Percentiles rank a stretch among this genome's conserved stretches.
phyloP scores from a whole-genome alignment of 2,888 invertebrate genomes.

The Lissocephala sabroskyi region DNA sequence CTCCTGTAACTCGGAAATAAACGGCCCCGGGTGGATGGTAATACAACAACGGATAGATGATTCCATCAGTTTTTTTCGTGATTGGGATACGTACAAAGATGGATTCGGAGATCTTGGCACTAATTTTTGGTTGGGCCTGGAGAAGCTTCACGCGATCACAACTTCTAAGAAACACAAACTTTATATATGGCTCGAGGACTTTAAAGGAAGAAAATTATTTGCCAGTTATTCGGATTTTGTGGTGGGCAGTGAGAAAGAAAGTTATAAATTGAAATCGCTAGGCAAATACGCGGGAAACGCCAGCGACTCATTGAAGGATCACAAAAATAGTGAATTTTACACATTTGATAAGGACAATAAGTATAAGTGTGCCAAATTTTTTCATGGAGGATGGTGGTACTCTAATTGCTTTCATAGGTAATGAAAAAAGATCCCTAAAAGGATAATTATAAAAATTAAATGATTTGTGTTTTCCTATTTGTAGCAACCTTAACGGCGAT shows the following conservation, averaged over 20 bases:
- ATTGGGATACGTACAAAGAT: constrained; percentile 78
- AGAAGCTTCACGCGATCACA: constrained; percentile 76
- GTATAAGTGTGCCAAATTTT: no score
- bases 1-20: constrained; percentile 69
- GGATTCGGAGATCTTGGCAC: constrained; percentile 81
- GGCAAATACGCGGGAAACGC: constrained; percentile 78
- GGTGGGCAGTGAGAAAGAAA: constrained; percentile 77
- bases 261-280: constrained; percentile 77
- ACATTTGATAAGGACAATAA: constrained; percentile 80
- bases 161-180: constrained; percentile 73
- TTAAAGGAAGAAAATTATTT: constrained; percentile 74
- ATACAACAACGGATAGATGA: constrained; percentile 80
- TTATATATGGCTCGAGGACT: constrained; percentile 77
- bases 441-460: no score
- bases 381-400: no score
- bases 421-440: no score
- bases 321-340: constrained; percentile 80
- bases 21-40: constrained; percentile 80
- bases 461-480: no score
- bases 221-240: constrained; percentile 78
- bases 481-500: no score
- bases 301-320: constrained; percentile 79
- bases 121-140: constrained; percentile 81
- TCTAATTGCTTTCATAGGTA: no score
- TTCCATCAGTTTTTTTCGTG: constrained; percentile 77